Conservation (phyloP, 1,140 invertebrate species). For the Drosophila rhopaloa region DNA sequence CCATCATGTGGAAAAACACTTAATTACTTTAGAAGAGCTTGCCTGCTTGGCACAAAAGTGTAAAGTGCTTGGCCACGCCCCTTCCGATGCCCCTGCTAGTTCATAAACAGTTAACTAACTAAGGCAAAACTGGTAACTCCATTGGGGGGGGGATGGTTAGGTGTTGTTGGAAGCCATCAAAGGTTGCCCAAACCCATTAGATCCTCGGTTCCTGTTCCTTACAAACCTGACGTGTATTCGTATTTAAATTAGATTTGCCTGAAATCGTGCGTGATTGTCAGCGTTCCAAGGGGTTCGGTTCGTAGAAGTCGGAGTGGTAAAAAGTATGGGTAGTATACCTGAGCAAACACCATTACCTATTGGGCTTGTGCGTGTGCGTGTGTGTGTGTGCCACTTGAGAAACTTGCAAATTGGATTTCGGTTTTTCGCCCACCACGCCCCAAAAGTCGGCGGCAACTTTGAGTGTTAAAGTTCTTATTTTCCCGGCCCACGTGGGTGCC, state of each 20-base stretch:
- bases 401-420: constrained; percentile 81
- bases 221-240: constrained; percentile 67
- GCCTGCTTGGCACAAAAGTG: constrained; percentile 71
- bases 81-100: constrained; percentile 22
- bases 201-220: constrained; percentile 2
- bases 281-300: constrained; percentile 16
- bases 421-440: constrained; percentile 48
- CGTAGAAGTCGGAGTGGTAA: constrained; percentile 2
- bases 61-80: constrained; percentile 75
- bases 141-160: not conserved
- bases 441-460: constrained; percentile 40
- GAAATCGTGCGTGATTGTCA: constrained; percentile 83
- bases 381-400: constrained; percentile 61
- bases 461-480: constrained; percentile 60
- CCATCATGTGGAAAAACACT: constrained; percentile 82
- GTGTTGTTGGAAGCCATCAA: constrained; percentile 55
- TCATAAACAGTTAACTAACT: constrained; percentile 83
- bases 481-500: constrained; percentile 31
- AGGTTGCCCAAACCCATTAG: constrained; percentile 46
- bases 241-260: constrained; percentile 82
- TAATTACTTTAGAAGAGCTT: constrained; percentile 81
- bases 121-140: constrained; percentile 58
- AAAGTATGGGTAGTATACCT: constrained; percentile 24
- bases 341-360: constrained; percentile 66
- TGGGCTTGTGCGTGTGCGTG: constrained; percentile 44